phyloP scores from a whole-genome alignment of 2,797 vertebrate genomes.

The Hippocampus kuda region DNA sequence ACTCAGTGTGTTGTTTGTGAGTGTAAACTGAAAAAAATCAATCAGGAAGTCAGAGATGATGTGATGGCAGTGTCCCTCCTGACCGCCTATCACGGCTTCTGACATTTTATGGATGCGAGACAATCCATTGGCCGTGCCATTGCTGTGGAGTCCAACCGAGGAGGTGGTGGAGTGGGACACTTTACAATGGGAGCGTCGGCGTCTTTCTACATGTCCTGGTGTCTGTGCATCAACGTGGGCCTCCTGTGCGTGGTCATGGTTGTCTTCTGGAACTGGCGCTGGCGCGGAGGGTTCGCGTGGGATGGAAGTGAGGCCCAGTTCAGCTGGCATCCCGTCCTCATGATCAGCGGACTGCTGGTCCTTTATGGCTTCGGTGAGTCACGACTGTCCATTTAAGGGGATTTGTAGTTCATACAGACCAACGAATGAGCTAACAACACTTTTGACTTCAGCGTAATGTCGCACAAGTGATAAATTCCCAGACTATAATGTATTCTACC shows the following conservation, averaged over 20 bases:
- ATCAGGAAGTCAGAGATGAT: not conserved
- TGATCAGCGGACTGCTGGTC: constrained; percentile 30
- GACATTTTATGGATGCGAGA: not conserved
- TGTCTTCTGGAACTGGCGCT: constrained; percentile 19
- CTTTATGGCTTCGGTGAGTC: constrained; percentile 17
- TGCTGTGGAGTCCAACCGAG: not conserved
- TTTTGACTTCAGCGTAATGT: not conserved
- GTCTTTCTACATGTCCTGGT: constrained; percentile 9
- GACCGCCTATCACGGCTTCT: not conserved
- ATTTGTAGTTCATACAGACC: not conserved
- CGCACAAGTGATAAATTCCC: too few species aligned
- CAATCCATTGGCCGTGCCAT: not conserved
- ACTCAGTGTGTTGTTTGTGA: not conserved
- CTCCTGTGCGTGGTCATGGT: constrained; percentile 24
- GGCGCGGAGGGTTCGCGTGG: constrained; percentile 29
- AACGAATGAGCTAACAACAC: too few species aligned
- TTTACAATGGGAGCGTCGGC: not conserved
- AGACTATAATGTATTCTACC: not conserved
- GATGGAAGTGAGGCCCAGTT: constrained; percentile 16
- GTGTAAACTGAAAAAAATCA: not conserved
- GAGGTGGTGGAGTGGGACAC: not conserved
- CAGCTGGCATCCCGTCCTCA: constrained; percentile 37
- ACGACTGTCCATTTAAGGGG: not conserved
- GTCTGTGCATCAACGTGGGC: constrained; percentile 12
- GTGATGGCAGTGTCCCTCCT: not conserved